Evolutionary conservation across 2,888 invertebrate species (phyloP), one percentile per base, ranked within the genome.

Genomic region (Eubasilissa splendida): DNA sequence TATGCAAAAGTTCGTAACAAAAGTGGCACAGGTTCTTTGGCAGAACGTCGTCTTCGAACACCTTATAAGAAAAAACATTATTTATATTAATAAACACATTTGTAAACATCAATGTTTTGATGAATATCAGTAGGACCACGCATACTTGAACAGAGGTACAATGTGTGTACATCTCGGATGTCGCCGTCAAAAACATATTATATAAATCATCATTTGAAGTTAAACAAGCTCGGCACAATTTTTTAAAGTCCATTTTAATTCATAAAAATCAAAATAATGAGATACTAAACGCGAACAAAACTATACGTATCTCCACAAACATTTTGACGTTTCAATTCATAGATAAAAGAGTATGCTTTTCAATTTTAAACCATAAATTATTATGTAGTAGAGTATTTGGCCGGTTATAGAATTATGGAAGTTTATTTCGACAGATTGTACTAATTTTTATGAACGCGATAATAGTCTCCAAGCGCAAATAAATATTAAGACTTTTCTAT

Each of bases 71-170:
- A 65, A 65, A 65, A 31, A 12, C 12, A 65, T 53, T 58, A 4
- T 58, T 8, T 1, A 42, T 31, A 59, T 33, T 33, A 33, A 9
- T 12, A 65, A 33, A 33, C 5, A 65, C 31, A 8, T 65, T 4
- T 65, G 12, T 65, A 33, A 12, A 10, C 12, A 65, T 31, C 33
- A 65, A 33, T 65, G 22, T n/a, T 8, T 60, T 12, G 42, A 42
- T 42, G 42, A 70, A 22, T 11, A 42, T 42, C 42, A 42, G 53
- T 4, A 31, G 11, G 52, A 70, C 14, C 42, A 68, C 50, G 3
- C 42, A 56, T 81, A 90, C 90, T 87, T 90, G 85, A 54, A 90
- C 83, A 11, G 90, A 88, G 75, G 90, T 90, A 83, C 90, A 90
- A 85, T 88, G 90, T 68, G 83, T 86, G 84, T 87, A 90, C 54